Conservation (phyloP, 1,140 invertebrate genomes). For the Musca vetustissima region DNA sequence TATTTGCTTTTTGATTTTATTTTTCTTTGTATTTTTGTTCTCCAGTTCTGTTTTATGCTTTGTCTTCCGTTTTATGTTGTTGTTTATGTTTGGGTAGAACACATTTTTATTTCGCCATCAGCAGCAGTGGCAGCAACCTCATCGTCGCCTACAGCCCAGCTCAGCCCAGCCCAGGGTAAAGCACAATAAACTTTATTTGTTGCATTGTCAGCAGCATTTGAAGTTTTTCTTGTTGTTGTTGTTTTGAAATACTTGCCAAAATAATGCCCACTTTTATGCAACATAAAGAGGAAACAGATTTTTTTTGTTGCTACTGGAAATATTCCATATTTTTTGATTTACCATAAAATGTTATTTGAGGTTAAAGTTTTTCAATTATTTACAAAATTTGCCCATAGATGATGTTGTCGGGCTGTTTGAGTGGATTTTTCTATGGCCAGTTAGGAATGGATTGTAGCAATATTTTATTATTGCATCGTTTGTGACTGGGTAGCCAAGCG, state of each 20-base stretch:
- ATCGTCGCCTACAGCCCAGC: background rate
- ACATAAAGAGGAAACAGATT: background rate
- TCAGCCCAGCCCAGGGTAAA: too few species aligned
- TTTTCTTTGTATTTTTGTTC: background rate
- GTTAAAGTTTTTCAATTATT: conserved; percentile 23
- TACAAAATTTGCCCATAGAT: conserved; percentile 10
- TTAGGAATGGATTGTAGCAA: background rate
- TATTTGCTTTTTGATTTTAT: conserved; percentile 3
- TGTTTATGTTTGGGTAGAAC: background rate
- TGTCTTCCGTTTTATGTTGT: background rate
- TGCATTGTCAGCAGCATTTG: background rate
- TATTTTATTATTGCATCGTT: conserved; percentile 10
- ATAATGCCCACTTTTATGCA: conserved; percentile 3
- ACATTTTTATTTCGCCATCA: conserved; percentile 4
- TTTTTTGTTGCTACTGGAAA: background rate
- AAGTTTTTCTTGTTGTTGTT: background rate
- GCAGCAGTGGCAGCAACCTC: too few species aligned
- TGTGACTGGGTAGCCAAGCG: too few species aligned
- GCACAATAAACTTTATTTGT: background rate
- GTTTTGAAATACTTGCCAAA: conserved; percentile 8
- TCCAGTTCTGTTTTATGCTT: conserved; percentile 1
- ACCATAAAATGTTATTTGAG: conserved; percentile 22
- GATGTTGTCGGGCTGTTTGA: background rate
- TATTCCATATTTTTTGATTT: conserved; percentile 16
- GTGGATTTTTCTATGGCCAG: too few species aligned